Percentiles rank a stretch among this genome's conserved stretches.
Evolutionary conservation across 1,140 invertebrate species (phyloP).

Genomic region (Diachasma alloeum): DNA sequence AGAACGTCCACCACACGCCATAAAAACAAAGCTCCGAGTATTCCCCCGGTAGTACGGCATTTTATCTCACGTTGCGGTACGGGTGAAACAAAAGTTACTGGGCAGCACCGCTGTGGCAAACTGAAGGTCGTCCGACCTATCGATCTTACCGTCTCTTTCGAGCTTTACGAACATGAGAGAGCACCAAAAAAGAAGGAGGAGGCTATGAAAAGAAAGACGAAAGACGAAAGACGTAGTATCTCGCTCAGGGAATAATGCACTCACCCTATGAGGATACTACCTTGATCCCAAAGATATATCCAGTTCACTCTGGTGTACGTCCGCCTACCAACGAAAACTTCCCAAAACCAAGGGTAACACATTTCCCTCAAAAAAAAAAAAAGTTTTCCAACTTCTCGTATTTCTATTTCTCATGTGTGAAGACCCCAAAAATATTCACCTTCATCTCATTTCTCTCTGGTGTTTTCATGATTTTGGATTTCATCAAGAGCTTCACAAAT

Average conservation of each 20-base stretch:
- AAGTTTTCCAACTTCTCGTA: not conserved
- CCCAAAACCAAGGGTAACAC: not conserved
- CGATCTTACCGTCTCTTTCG: conserved; percentile 19
- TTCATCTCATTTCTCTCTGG: not conserved
- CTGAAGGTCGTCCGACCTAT: conserved; percentile 30
- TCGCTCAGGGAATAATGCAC: conserved; percentile 53
- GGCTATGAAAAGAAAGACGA: not conserved
- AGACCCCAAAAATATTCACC: not conserved
- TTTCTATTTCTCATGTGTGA: not conserved
- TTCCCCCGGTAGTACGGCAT: not conserved
- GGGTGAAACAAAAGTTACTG: conserved; percentile 1
- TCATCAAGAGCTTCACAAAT: too few species aligned
- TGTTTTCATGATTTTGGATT: too few species aligned
- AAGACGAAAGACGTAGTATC: not conserved
- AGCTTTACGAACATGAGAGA: not conserved
- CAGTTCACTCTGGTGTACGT: conserved; percentile 33
- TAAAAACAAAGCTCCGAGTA: not conserved
- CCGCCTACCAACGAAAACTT: not conserved
- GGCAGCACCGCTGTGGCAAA: not conserved
- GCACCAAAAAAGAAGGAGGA: not conserved
- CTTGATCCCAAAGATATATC: conserved; percentile 48
- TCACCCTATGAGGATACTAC: conserved; percentile 35
- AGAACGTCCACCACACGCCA: not conserved
- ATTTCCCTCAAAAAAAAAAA: not conserved
- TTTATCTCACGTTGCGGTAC: not conserved